These are phyloP conservation scores for Oreochromis mossambicus DNA, from an alignment of 2,797 vertebrate species.

Conservation along the genomic window DNA sequence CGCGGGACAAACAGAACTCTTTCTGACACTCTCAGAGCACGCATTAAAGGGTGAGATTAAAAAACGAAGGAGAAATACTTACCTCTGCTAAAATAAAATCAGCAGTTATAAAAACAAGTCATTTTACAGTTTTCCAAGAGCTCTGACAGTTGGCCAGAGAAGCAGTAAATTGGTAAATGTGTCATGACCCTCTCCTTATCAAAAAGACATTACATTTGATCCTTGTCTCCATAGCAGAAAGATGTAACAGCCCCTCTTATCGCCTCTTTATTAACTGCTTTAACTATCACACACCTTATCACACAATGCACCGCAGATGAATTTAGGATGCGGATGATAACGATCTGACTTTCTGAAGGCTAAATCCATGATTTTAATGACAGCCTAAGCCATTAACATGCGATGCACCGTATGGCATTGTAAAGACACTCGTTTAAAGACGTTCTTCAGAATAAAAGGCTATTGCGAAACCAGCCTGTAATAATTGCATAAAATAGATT, in stretches of 20 bases:
- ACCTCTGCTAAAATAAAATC: background rate
- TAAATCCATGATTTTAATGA: background rate
- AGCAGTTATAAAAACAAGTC: background rate
- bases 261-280: conserved; percentile 54
- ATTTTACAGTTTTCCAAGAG: background rate
- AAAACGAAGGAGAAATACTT: background rate
- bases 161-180: conserved; percentile 42
- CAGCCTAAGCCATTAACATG: background rate
- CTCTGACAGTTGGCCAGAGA: background rate
- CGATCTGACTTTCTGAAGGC: background rate
- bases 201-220: conserved; percentile 40
- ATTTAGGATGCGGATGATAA: conserved; percentile 23
- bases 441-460: background rate
- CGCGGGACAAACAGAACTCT: background rate
- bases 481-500: conserved; percentile 43
- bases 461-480: conserved; percentile 32
- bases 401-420: background rate
- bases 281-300: conserved; percentile 39
- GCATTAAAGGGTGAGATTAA: background rate
- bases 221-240: conserved; percentile 34
- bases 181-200: conserved; percentile 54
- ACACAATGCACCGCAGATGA: conserved; percentile 4
- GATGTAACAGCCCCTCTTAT: conserved; percentile 45
- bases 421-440: background rate
- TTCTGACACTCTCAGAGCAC: background rate